phyloP scores from a whole-genome alignment of 1,140 invertebrate species.

The Seison nebaliae region DNA sequence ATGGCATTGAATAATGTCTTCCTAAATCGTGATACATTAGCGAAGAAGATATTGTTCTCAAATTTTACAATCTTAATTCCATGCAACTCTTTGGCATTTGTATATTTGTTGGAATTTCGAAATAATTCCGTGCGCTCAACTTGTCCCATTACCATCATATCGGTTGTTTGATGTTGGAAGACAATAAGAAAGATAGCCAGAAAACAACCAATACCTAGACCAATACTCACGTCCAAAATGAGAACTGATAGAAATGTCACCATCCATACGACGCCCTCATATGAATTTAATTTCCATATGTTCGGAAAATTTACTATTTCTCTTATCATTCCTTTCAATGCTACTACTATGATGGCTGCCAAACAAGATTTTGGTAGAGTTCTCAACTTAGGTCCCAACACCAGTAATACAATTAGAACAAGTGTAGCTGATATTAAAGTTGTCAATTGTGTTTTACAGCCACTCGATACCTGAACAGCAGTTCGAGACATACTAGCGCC shows the following conservation, averaged over 20 bases:
- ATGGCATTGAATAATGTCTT: too few relatives aligned
- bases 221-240: conserved; percentile 55
- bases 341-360: conserved; percentile 7
- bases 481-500: conserved; percentile 16
- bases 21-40: too few relatives aligned
- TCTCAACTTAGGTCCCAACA: conserved; percentile 1
- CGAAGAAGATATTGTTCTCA: too few relatives aligned
- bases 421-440: conserved; percentile 14
- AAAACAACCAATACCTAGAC: conserved; percentile 42
- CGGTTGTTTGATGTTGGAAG: conserved; percentile 23
- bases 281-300: conserved; percentile 5
- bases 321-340: background rate
- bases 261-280: conserved; percentile 40
- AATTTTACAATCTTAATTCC: too few relatives aligned
- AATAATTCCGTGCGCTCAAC: too few relatives aligned
- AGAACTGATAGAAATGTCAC: conserved; percentile 49
- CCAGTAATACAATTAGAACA: conserved; percentile 13
- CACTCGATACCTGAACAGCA: conserved; percentile 16
- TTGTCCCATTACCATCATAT: too few relatives aligned
- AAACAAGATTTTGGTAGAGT: conserved; percentile 11
- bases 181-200: conserved; percentile 45
- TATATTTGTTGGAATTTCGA: too few relatives aligned
- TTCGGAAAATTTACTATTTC: conserved; percentile 5
- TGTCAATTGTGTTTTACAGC: conserved; percentile 18
- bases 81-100: too few relatives aligned